These are phyloP conservation scores for Lagorchestes hirsutus DNA, from an alignment of 2,797 vertebrate species.

Conservation along the genomic window DNA sequence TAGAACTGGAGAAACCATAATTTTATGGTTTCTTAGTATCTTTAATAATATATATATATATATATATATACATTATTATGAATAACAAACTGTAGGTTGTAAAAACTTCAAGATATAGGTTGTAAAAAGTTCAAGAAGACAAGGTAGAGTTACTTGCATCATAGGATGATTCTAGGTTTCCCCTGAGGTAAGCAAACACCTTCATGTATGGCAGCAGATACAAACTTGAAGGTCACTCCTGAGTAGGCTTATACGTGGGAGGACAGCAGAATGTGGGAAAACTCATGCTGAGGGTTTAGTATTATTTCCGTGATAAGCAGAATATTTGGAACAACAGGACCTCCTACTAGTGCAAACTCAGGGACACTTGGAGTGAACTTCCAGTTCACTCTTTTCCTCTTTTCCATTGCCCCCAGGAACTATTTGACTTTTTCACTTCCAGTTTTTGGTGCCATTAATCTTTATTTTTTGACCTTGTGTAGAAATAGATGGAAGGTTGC, in stretches of 20 bases:
- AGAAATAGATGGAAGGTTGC: background rate
- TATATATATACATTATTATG: too few species aligned
- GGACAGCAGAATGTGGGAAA: background rate
- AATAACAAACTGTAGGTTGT: background rate
- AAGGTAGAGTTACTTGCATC: background rate
- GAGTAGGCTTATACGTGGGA: background rate
- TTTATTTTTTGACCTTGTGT: background rate
- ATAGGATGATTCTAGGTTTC: background rate
- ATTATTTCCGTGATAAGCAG: background rate
- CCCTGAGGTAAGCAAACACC: constrained; percentile 14
- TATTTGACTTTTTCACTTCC: background rate
- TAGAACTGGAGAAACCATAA: background rate
- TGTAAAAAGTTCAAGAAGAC: background rate
- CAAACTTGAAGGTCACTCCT: background rate
- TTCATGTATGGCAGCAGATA: background rate
- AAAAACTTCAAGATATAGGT: background rate
- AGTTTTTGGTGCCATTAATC: background rate
- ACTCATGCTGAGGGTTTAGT: background rate
- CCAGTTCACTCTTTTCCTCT: background rate
- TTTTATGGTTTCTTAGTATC: background rate
- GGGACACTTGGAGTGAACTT: background rate
- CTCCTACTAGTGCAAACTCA: background rate
- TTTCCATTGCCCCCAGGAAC: background rate
- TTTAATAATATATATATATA: background rate
- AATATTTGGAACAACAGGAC: background rate